Evolutionary conservation across 2,113 vertebrate species (phyloP).

Genomic region (Cinclus cinclus): DNA sequence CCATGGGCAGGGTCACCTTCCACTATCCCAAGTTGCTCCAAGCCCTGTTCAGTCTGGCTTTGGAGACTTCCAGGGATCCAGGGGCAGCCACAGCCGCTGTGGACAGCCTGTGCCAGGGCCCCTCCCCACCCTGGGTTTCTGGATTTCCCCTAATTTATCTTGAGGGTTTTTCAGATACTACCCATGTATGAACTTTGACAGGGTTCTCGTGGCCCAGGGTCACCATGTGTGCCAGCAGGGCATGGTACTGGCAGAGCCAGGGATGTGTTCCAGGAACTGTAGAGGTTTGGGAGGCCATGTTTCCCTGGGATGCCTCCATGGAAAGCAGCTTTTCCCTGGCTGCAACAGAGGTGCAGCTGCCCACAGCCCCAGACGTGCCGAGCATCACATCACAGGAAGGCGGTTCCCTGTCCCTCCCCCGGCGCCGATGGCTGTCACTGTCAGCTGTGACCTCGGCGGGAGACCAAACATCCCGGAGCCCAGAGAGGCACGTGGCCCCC

Average conservation of each 20-base stretch:
- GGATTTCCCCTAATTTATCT: not conserved
- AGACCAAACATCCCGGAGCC: not conserved
- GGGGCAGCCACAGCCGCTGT: not conserved
- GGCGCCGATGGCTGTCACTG: not conserved
- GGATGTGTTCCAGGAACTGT: accelerated
- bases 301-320: accelerated
- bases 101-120: not conserved
- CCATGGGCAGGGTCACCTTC: not conserved
- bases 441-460: not conserved
- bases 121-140: not conserved
- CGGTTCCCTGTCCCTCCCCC: not conserved
- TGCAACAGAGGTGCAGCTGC: not conserved
- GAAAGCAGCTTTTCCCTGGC: not conserved
- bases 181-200: not conserved
- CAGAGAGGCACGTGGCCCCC: not conserved
- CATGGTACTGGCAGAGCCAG: accelerated
- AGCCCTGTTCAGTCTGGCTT: not conserved
- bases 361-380: not conserved
- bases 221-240: not conserved
- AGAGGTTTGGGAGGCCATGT: accelerated
- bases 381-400: not conserved
- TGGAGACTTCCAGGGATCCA: not conserved
- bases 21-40: not conserved
- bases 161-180: not conserved
- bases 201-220: not conserved